Evolutionary conservation across 2,113 vertebrate species (phyloP), one percentile per base, ranked within the genome.

Genomic region (Macaca mulatta): DNA sequence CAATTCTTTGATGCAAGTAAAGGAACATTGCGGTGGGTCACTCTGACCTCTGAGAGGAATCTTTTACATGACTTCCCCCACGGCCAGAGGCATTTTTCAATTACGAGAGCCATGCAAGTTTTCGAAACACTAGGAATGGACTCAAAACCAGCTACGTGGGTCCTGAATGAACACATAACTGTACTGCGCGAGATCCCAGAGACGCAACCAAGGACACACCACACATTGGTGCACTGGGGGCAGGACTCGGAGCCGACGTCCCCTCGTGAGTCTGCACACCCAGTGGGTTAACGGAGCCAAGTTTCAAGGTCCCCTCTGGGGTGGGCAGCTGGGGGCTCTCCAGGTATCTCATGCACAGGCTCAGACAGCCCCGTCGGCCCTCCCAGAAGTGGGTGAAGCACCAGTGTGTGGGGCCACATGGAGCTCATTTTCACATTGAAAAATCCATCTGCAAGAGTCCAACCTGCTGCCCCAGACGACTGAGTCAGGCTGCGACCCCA

Each of bases 101-200:
- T 40, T 45, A 17, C 30, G 1, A 50, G 32, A 18, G 32, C 70
- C 43, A 3, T 0, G 16, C 8, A 20, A 38, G 13, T 16, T 27
- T 38, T 25, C 81, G 38, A 6, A 45, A 61, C 59, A 3, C 79
- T 27, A 12, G 16, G 4, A 23, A 7, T n/a, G 0, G 59, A 84
- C 89, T 74, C 70, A 11, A 30, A 30, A 2, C 17, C 50, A 79
- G 90, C 81, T 25, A 10, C 9, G 0, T 10, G 48, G 89, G 57
- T 67, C 2, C 10, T 1, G 6, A 20, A 35, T 0, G 43, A 82
- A 14, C 50, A 64, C 30, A 0, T 6, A 32, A 23, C 18, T 2
- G 25, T 22, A 32, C 18, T 0, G 0, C 1, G 13, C 0, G 27
- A 64, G 70, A 22, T 12, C 0, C 1, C 2, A 13, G 8, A 50